phyloP scores from a whole-genome alignment of 92 coral and sea anemone genomes.

The Epizoanthus rinbou region DNA sequence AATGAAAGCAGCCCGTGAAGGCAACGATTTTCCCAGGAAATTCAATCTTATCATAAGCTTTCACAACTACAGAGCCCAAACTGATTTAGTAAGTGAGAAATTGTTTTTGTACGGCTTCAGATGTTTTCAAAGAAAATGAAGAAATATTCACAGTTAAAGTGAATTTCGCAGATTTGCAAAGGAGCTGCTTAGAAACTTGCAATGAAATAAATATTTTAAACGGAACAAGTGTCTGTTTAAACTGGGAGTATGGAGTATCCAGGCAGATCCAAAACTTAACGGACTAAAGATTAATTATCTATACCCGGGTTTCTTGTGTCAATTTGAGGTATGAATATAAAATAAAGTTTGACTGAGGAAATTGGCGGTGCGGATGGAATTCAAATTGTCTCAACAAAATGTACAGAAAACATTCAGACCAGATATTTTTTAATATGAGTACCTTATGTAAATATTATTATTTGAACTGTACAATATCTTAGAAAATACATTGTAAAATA shows the following conservation, averaged over 20 bases:
- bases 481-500: too few relatives aligned
- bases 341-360: not conserved
- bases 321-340: not conserved
- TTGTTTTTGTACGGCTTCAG: too few relatives aligned
- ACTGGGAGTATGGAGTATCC: not conserved
- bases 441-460: too few relatives aligned
- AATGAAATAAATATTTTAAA: not conserved
- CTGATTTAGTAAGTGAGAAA: too few relatives aligned
- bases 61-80: too few relatives aligned
- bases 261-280: conserved; percentile 11
- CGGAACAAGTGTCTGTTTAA: not conserved
- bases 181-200: not conserved
- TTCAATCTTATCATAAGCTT: not conserved
- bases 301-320: not conserved
- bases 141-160: too few relatives aligned
- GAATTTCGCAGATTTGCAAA: not conserved
- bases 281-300: conserved; percentile 15
- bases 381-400: too few relatives aligned
- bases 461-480: too few relatives aligned
- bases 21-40: not conserved
- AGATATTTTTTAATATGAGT: too few relatives aligned
- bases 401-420: too few relatives aligned
- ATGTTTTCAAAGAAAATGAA: too few relatives aligned
- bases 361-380: not conserved
- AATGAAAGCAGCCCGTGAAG: not conserved